Evolutionary conservation across 1,140 invertebrate genomes (phyloP).

Genomic region (Panagrolaimus sp.): DNA sequence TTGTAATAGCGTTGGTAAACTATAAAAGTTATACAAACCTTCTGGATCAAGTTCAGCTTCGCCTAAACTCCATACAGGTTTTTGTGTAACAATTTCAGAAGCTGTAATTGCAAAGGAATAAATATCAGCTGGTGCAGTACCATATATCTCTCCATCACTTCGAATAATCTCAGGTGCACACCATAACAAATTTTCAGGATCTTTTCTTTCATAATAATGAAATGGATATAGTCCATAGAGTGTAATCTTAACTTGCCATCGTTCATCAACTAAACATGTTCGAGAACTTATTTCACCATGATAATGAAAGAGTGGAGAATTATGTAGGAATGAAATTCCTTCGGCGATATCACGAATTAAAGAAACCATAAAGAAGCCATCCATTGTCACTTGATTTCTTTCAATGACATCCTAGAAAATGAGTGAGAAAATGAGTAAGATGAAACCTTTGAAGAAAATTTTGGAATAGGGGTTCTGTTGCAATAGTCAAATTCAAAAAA

Average conservation of each 20-base stretch:
- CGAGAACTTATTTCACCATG: background rate
- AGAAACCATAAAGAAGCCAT: conserved; percentile 8
- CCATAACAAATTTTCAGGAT: background rate
- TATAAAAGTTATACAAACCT: background rate
- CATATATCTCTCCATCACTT: conserved; percentile 55
- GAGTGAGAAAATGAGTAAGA: too few species aligned
- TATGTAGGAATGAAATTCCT: conserved; percentile 11
- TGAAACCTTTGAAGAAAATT: too few species aligned
- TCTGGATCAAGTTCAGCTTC: conserved; percentile 14
- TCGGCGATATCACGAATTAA: conserved; percentile 3
- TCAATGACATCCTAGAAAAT: conserved; percentile 10
- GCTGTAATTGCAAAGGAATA: conserved; percentile 85
- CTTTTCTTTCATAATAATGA: background rate
- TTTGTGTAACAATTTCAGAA: conserved; percentile 75
- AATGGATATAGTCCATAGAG: background rate
- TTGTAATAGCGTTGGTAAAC: background rate
- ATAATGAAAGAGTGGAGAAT: background rate
- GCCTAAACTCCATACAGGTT: conserved; percentile 57
- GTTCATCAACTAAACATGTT: conserved; percentile 7
- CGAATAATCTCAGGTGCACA: background rate
- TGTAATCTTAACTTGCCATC: conserved; percentile 9
- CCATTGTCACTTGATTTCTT: background rate
- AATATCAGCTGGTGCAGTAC: conserved; percentile 76
- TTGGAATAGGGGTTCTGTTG: too few species aligned
- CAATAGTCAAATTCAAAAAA: too few species aligned